Evolutionary conservation across 2,113 vertebrate species (phyloP).

Genomic region (Budorcas taxicolor): DNA sequence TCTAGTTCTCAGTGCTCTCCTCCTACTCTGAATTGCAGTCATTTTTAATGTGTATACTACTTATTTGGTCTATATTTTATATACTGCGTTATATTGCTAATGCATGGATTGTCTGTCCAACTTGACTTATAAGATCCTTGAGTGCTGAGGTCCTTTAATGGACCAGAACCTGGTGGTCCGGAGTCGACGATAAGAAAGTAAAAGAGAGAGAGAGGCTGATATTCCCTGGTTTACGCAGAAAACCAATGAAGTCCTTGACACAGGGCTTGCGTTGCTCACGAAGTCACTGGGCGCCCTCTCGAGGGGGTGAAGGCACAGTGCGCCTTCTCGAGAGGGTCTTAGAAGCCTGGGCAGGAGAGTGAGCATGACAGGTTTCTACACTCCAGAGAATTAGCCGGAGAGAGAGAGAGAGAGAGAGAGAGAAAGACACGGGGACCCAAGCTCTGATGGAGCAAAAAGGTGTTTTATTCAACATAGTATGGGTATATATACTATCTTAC

Average conservation of each 20-base stretch:
- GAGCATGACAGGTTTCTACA: neutral
- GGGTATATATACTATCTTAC: neutral
- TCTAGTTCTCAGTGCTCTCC: neutral
- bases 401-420: neutral
- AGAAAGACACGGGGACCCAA: neutral
- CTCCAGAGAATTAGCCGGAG: neutral
- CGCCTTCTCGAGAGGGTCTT: neutral
- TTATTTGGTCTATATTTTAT: neutral
- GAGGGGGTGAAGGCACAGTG: neutral
- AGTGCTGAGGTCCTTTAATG: neutral
- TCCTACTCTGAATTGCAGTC: slow-evolving; percentile 23
- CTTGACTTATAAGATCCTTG: neutral
- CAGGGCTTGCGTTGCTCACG: neutral
- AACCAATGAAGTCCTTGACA: neutral
- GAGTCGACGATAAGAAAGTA: neutral
- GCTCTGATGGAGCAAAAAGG: neutral
- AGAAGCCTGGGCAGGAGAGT: neutral
- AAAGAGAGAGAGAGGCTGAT: neutral
- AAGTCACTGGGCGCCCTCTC: neutral
- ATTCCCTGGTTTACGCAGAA: neutral
- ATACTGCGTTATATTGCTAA: neutral
- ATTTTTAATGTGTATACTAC: neutral
- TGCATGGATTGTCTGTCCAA: neutral
- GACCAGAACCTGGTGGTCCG: neutral
- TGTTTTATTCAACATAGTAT: neutral